A percentile compares a stretch with the other conserved stretches of the same genome.
phyloP scores from a whole-genome alignment of 2,888 invertebrate species.

The Glaucopsyche alexis region DNA sequence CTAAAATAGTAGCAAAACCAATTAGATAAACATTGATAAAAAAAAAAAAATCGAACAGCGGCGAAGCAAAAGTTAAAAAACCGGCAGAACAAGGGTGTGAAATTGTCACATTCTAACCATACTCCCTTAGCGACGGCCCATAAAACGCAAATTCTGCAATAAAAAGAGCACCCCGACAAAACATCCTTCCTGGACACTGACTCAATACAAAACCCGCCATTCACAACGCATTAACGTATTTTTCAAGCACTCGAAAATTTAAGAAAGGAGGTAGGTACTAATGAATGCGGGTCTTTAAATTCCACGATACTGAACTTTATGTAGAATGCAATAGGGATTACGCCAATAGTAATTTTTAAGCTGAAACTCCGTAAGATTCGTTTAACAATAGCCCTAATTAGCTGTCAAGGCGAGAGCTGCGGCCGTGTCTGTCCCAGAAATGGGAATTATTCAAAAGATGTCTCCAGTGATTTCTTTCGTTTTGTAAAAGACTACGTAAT shows the following conservation, averaged over 20 bases:
- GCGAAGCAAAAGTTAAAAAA: slow-evolving; percentile 45
- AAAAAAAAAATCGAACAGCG: slow-evolving; percentile 37
- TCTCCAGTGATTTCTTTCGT: slow-evolving; percentile 73
- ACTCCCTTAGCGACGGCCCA: slow-evolving; percentile 68
- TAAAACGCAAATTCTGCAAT: slow-evolving; percentile 79
- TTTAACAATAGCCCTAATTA: slow-evolving; percentile 78
- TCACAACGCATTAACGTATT: slow-evolving; percentile 77
- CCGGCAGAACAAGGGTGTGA: slow-evolving; percentile 57
- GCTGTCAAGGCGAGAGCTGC: slow-evolving; percentile 74
- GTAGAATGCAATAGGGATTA: slow-evolving; percentile 42
- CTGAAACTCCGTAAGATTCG: slow-evolving; percentile 61
- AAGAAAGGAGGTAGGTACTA: slow-evolving; percentile 66
- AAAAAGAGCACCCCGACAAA: slow-evolving; percentile 75
- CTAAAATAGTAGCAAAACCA: neutral
- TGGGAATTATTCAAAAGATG: slow-evolving; percentile 75
- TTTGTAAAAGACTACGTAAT: slow-evolving; percentile 59
- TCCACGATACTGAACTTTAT: slow-evolving; percentile 54
- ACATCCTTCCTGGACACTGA: slow-evolving; percentile 78
- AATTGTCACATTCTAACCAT: slow-evolving; percentile 67
- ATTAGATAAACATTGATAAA: neutral
- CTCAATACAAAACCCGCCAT: slow-evolving; percentile 74
- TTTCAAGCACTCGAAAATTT: slow-evolving; percentile 74
- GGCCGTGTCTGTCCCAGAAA: slow-evolving; percentile 67
- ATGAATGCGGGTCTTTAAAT: slow-evolving; percentile 54
- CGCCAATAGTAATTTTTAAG: slow-evolving; percentile 43